Base-by-base conservation (phyloP, 2,797 vertebrate genomes). In the Lithobates pipiens region DNA sequence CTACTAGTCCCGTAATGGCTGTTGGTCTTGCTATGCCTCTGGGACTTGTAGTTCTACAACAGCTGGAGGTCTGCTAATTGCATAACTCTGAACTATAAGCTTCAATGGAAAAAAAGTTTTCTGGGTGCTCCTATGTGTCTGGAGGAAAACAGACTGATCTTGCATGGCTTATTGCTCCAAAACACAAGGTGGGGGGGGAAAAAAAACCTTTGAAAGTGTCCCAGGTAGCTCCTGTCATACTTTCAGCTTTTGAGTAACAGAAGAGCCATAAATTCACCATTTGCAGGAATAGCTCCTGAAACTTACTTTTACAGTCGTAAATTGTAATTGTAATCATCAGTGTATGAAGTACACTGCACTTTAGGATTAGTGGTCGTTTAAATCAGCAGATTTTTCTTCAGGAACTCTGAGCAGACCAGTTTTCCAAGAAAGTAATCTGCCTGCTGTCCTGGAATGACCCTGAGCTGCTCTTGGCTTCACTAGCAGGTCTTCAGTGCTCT, bases 361-460 rank as follows among this genome's bases (percentile, higher is more conserved):
- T 71, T 63, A 73, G 7, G 34, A 74, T 82, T 71, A 7, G 54
- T 63, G 34, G 70, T 74, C 29, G 0, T 32, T 63, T 42, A 74
- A 73, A 73, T 29, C 44, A 1, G n/a, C 25, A 73, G 70, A 42
- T 73, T 74, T 61, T 61, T 8, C 25, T 61, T 21, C 8, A 72
- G 46, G 25, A 9, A 15, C 32, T 11, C 44, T 42, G 16, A 65
- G 39, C 27, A 27, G 42, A 25, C 42, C 42, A 46, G 70, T 21
- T 61, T 73, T 81, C 70, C 69, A 73, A 42, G 69, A 81, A 81
- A 72, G 16, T 36, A 42, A 61, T 73, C 32, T 11, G 54, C 34
- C 15, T 67, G 6, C 25, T 76, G 71, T 83, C 80, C 80, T 42
- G 70, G 72, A 72, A 73, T 82, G 80, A 82, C 80, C 80, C 80